These are phyloP conservation scores for Chrysaora quinquecirrha DNA, from an alignment of 30 jellyfish, hydroid and myxozoan genomes.

Conservation along the genomic window DNA sequence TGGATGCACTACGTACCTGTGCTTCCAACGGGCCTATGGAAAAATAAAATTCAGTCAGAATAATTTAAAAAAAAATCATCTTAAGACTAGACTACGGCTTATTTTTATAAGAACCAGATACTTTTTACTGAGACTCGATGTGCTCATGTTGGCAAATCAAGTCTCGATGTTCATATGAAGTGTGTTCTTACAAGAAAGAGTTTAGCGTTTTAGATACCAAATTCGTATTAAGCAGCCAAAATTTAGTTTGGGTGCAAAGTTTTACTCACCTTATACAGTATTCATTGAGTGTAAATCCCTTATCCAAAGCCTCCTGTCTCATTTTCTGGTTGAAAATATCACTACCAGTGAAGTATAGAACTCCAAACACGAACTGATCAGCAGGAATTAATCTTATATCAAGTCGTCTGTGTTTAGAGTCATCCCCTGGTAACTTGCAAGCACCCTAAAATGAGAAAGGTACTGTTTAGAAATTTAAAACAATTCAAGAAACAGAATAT, in stretches of 20 bases:
- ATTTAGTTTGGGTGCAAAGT: too few species aligned
- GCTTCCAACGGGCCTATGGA: conserved; percentile 77
- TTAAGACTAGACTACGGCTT: too few species aligned
- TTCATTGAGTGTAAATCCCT: conserved; percentile 84
- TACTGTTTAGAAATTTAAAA: neutral
- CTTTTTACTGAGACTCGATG: too few species aligned
- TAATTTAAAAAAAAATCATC: too few species aligned
- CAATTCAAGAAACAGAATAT: too few species aligned
- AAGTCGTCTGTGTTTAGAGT: conserved; percentile 11
- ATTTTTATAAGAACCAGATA: too few species aligned
- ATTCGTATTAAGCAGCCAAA: too few species aligned
- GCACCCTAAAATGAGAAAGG: conserved; percentile 28
- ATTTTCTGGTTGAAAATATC: conserved; percentile 78
- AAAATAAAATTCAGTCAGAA: too few species aligned
- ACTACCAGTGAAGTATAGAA: conserved; percentile 87
- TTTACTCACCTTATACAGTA: conserved; percentile 75
- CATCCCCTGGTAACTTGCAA: conserved; percentile 33
- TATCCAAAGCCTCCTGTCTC: conserved; percentile 80
- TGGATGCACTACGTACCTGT: conserved; percentile 60
- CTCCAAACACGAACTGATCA: conserved; percentile 84
- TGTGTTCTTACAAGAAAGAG: too few species aligned
- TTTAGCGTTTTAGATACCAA: too few species aligned
- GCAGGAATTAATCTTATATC: conserved; percentile 70
- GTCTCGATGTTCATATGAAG: too few species aligned
- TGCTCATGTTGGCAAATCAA: too few species aligned